Conservation (phyloP, 2,797 vertebrate genomes). For the Aulostomus chinensis region DNA sequence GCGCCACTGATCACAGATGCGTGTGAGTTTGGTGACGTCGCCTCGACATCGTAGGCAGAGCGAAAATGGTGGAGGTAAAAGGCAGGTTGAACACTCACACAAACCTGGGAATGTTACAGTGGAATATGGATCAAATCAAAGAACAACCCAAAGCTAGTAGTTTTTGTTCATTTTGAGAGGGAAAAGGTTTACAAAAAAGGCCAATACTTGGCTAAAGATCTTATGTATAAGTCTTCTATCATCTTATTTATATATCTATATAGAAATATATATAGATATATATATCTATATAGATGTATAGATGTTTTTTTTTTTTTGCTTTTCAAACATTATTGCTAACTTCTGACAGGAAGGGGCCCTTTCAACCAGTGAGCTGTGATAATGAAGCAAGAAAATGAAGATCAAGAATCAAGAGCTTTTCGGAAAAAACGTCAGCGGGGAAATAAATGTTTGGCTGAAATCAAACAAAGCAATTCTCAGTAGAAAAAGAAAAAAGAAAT, state of each 20-base stretch:
- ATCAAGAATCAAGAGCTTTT: constrained; percentile 26
- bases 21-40: constrained; percentile 24
- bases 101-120: constrained; percentile 67
- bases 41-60: constrained; percentile 55
- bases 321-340: constrained; percentile 79
- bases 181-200: constrained; percentile 18
- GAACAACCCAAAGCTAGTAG: constrained; percentile 35
- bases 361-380: constrained; percentile 28
- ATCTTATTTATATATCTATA: neutral
- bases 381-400: constrained; percentile 28
- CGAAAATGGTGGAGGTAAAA: constrained; percentile 62
- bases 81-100: constrained; percentile 72
- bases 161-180: constrained; percentile 29
- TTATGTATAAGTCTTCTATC: constrained; percentile 24
- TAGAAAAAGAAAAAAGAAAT: constrained; percentile 9
- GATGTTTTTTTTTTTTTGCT: too few relatives aligned
- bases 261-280: too few relatives aligned
- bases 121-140: constrained; percentile 29
- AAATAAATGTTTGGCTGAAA: too few relatives aligned
- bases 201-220: constrained; percentile 12
- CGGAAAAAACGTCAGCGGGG: too few relatives aligned
- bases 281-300: too few relatives aligned
- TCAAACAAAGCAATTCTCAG: constrained; percentile 5
- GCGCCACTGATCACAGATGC: constrained; percentile 35
- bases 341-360: constrained; percentile 57